phyloP scores from a whole-genome alignment of 1,140 invertebrate species.

The Drosophila tsacasi region DNA sequence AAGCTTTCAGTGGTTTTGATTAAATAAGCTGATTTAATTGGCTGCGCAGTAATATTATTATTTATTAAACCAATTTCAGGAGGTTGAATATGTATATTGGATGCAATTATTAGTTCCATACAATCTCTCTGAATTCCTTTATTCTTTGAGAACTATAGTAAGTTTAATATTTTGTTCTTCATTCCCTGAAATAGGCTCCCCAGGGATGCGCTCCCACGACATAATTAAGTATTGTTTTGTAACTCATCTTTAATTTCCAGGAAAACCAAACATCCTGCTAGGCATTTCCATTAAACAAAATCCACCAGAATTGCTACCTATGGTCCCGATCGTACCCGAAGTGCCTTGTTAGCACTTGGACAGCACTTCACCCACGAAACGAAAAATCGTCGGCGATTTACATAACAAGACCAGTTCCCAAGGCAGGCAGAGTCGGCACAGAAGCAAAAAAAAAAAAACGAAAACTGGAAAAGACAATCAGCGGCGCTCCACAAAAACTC shows the following conservation, averaged over 20 bases:
- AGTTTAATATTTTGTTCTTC: background rate
- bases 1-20: background rate
- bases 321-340: slow-evolving; percentile 33
- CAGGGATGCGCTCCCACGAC: slow-evolving; percentile 21
- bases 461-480: slow-evolving; percentile 65
- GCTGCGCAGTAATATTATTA: too few relatives aligned
- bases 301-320: slow-evolving; percentile 28
- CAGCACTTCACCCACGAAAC: slow-evolving; percentile 68
- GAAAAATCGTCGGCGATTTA: slow-evolving; percentile 62
- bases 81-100: background rate
- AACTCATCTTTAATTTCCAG: slow-evolving; percentile 40
- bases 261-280: slow-evolving; percentile 33
- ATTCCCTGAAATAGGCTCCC: background rate
- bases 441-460: slow-evolving; percentile 13
- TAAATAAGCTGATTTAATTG: background rate
- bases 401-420: slow-evolving; percentile 83
- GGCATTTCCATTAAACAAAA: slow-evolving; percentile 28
- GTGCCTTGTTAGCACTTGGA: slow-evolving; percentile 75
- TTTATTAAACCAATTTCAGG: background rate
- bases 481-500: slow-evolving; percentile 68
- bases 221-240: slow-evolving; percentile 10
- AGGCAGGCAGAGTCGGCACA: slow-evolving; percentile 31
- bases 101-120: background rate
- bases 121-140: background rate
- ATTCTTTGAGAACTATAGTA: background rate